phyloP scores from a whole-genome alignment of 2,113 vertebrate genomes.

The Anolis carolinensis region DNA sequence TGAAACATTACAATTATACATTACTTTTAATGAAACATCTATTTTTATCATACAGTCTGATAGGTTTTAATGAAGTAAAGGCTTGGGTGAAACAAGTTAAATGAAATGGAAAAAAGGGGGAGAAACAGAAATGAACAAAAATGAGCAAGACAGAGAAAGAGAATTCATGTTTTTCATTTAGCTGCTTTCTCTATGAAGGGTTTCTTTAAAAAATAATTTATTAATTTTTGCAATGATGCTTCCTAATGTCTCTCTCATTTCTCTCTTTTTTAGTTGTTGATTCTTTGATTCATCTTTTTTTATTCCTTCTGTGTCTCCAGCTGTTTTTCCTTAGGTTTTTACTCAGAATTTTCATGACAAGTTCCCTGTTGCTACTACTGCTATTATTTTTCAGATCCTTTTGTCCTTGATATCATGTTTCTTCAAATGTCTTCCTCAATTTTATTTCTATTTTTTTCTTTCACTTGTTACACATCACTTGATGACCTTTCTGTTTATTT shows the following conservation, averaged over 20 bases:
- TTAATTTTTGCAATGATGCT: not conserved
- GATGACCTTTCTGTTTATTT: not conserved
- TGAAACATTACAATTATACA: not conserved
- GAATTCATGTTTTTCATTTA: not conserved
- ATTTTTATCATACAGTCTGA: not conserved
- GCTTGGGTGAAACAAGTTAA: constrained; percentile 9
- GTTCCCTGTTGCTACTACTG: not conserved
- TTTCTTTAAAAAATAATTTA: not conserved
- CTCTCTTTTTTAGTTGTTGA: not conserved
- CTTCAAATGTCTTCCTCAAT: not conserved
- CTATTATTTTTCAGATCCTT: not conserved
- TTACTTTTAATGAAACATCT: not conserved
- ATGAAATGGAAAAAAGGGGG: not conserved
- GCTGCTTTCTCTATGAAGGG: not conserved
- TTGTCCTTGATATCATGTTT: not conserved
- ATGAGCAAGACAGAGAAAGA: not conserved
- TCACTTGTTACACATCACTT: not conserved
- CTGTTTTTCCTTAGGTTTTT: not conserved
- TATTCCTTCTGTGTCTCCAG: not conserved
- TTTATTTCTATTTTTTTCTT: not conserved
- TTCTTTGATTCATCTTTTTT: not conserved
- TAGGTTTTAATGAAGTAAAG: not conserved
- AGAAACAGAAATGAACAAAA: too few relatives aligned
- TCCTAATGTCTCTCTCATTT: not conserved
- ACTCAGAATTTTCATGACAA: not conserved